Evolutionary conservation across 2,888 invertebrate species (phyloP), one percentile per base, ranked within the genome.

Genomic region (Abscondita cerata): DNA sequence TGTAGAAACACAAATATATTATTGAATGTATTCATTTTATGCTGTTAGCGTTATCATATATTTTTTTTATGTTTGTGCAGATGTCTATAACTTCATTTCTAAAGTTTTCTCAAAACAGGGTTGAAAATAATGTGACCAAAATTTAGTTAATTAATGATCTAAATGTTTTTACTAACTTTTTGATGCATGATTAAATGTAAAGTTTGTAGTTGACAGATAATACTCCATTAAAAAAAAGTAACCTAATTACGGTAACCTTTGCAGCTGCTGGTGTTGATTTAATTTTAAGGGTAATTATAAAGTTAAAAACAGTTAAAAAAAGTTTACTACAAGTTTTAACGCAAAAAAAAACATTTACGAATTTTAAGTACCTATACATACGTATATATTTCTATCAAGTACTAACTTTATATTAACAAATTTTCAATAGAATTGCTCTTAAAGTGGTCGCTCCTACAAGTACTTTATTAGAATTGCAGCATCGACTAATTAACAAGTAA

Each of bases 201-300:
- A 54, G 34, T 47, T 54, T 54, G 54, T 47, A 15, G 36, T 33
- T 46, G 54, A 46, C 54, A 47, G 18, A 36, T 20, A 46, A 31
- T 34, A 31, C 34, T n/a, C 41, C 15, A 13, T 31, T 53, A 54
- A 54, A 54, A 54, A 54, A 33, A 16, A 25, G 20, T 44, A 54
- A 54, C 46, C 1, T 44, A 54, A 44, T 54, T 54, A 54, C 18
- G 33, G 44, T 40, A 54, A 34, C 54, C 34, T 46, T 19, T 36
- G 18, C 54, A 54, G 47, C 46, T 33, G 47, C 34, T 54, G 46
- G 16, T 54, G 54, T 46, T 46, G 54, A 54, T 54, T 54, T 54
- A 54, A 54, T 54, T 54, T 54, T 31, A 19, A 54, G 20, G 25
- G 54, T 46, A 54, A 54, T 54, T 54, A 54, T 3, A 54, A 44